These are phyloP conservation scores for Sminthopsis crassicaudata DNA, from an alignment of 2,113 vertebrate species.

Conservation along the genomic window DNA sequence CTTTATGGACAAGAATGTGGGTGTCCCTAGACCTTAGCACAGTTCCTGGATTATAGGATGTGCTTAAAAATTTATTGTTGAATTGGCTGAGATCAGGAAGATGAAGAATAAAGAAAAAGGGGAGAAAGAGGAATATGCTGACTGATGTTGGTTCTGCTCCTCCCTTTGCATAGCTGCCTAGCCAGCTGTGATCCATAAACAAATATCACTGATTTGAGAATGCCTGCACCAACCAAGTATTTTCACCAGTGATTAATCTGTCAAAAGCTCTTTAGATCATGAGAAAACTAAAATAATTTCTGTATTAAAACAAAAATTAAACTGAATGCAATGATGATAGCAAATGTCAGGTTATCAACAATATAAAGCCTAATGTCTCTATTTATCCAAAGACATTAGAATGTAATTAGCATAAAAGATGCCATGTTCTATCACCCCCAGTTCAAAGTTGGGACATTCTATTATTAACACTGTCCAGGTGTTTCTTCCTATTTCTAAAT, in stretches of 20 bases:
- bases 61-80: not conserved
- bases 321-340: not conserved
- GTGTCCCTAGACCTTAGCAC: not conserved
- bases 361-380: not conserved
- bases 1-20: not conserved
- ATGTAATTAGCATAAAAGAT: not conserved
- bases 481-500: not conserved
- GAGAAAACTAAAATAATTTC: not conserved
- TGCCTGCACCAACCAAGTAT: not conserved
- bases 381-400: not conserved
- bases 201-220: not conserved
- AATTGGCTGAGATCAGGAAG: not conserved
- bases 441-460: not conserved
- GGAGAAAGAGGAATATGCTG: not conserved
- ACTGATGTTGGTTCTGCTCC: not conserved
- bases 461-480: not conserved
- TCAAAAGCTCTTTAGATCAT: not conserved
- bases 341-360: not conserved
- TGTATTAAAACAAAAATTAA: not conserved
- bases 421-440: not conserved
- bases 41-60: not conserved
- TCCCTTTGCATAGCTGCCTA: not conserved
- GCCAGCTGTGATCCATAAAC: not conserved
- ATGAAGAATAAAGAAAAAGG: not conserved
- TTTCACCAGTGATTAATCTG: constrained; percentile 29